Percentiles rank a stretch among this genome's conserved stretches.
Conservation (phyloP, 2,797 vertebrate genomes). For the Microchirus variegatus region DNA sequence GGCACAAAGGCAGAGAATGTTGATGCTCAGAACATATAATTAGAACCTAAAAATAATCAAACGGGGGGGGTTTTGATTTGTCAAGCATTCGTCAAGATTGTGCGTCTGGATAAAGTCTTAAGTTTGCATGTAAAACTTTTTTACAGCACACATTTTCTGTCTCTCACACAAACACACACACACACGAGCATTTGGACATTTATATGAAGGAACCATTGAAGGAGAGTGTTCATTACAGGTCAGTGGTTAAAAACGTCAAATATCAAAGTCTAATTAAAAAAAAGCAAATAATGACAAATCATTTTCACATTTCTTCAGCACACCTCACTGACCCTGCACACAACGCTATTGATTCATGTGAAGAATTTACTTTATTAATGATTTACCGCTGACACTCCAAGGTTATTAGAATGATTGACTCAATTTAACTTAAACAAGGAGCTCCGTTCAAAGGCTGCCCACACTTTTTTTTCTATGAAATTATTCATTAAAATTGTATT, state of each 20-base stretch:
- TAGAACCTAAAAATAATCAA: no score
- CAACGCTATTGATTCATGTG: slow-evolving; percentile 9
- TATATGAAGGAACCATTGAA: not conserved
- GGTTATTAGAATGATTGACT: slow-evolving; percentile 6
- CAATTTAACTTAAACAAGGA: not conserved
- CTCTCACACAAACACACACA: not conserved
- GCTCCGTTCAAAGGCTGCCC: not conserved
- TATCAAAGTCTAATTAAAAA: not conserved
- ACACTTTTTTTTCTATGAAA: not conserved
- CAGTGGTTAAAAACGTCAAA: slow-evolving; percentile 1
- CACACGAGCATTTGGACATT: not conserved
- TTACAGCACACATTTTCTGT: not conserved
- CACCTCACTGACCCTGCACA: not conserved
- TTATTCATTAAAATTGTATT: not conserved
- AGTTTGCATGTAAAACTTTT: no score
- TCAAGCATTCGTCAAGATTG: no score
- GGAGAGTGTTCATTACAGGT: not conserved
- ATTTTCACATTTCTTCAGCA: slow-evolving; percentile 6
- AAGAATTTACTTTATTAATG: slow-evolving; percentile 5
- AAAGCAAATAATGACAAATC: not conserved
- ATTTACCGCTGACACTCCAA: not conserved
- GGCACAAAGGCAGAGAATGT: no score
- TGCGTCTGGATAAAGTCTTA: no score
- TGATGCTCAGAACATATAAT: no score
- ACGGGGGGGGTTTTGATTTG: no score